Evolutionary conservation across 2,113 vertebrate genomes (phyloP), one percentile per base, ranked within the genome.

Genomic region (Nycticryphes semicollaris): DNA sequence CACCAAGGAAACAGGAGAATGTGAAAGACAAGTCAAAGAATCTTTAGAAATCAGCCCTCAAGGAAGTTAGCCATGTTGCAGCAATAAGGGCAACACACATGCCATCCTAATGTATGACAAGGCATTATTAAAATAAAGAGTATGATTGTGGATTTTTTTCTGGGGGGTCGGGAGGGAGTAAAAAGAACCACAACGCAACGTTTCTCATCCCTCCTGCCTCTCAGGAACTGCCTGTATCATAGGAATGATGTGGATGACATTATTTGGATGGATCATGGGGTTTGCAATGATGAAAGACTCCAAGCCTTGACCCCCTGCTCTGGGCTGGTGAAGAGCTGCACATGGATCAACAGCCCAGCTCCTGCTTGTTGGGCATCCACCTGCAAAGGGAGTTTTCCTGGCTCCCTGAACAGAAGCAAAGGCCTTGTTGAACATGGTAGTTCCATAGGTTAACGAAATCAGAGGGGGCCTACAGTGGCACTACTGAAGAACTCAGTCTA

Each of bases 1-100:
- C 95, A 95, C 63, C 92, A 86, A 96, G 89, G 95, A 96, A 78
- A 94, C 93, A 76, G 90, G 30, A 76, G 37, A 78, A 83, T 66
- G 35, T 57, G 85, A 95, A 91, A 91, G 86, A 77, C 66, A 63
- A 87, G 84, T 77, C 64, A 87, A 89, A 79, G 86, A 90, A 86
- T 81, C 37, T 76, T 89, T 69, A 84, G 77, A 63, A 83, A 95
- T 82, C 84, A 96, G 87, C 92, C 57, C 51, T 87, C 73, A 31
- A 84, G 91, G 94, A 94, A 72, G 92, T 75, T 90, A 87, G 67
- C 89, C 81, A 83, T 87, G 81, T 89, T 92, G 89, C 84, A 87
- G 85, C 63, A 59, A 33, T 70, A 77, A 54, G 14, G 28, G 60
- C 33, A 87, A 83, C 53, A 31, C 16, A 64, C 21, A 31, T 7